Base-by-base conservation (phyloP, 1,140 invertebrate species). In the Macrobrachium nipponense region DNA sequence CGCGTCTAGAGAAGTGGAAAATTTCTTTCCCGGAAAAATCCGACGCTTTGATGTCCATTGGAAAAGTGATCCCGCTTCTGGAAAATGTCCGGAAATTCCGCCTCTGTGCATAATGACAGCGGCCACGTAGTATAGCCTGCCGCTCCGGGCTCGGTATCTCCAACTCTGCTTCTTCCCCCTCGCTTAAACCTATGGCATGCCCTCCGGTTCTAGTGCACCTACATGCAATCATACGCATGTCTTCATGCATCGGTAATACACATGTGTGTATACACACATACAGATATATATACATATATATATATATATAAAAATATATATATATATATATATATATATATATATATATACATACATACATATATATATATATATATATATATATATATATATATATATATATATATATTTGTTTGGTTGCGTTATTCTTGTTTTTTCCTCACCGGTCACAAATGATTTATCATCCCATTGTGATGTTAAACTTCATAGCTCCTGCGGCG, bases 311-410 rank as follows among this genome's bases (percentile, higher is more conserved):
- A 20, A 27, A 20, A 27, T 68, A 12, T n/a, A n/a, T 68, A 27
- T 68, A 12, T 68, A 27, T 68, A 27, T 68, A 27, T n/a, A 27
- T 68, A n/a, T 68, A 12, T 7, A n/a, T 68, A 27, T n/a, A n/a
- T n/a, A n/a, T 68, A 27, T 68, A 68, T n/a, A 7, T 68, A 18
- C 20, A 27, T n/a, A n/a, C 20, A 12, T n/a, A n/a, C 18, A 27
- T 17, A 12, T n/a, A 12, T n/a, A 12, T 68, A 27, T 68, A 27
- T 68, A 68, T 68, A 12, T n/a, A 68, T 68, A n/a, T 68, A 68
- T n/a, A n/a, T 68, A 27, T 68, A 68, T 68, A n/a, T 68, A n/a
- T 68, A 27, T 68, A 12, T 68, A 12, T n/a, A n/a, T 68, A 27
- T 68, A 12, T 68, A 2, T n/a, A 14, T 51, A 51, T 51, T 0